phyloP scores from a whole-genome alignment of 1,140 invertebrate genomes.

The Drosophila mayri region DNA sequence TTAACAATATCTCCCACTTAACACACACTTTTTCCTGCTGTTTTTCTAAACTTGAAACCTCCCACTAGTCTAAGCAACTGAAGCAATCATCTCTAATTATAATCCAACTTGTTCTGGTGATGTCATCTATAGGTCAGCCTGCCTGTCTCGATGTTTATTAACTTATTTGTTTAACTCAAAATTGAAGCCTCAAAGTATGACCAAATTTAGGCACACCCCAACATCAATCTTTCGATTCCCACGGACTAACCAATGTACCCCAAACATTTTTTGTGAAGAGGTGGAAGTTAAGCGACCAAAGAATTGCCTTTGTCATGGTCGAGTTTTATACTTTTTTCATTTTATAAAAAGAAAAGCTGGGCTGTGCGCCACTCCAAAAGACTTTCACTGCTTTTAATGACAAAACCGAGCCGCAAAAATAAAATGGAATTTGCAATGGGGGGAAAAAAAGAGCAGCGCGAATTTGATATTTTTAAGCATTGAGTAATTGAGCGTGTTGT shows the following conservation, averaged over 20 bases:
- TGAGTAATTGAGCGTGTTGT: conserved; percentile 69
- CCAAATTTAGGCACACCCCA: conserved; percentile 45
- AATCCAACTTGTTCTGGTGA: conserved; percentile 39
- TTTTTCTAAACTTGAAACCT: not conserved
- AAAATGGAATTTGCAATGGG: conserved; percentile 37
- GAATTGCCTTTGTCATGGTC: conserved; percentile 56
- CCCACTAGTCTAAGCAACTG: conserved; percentile 2
- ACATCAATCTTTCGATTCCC: conserved; percentile 42
- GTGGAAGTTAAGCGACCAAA: conserved; percentile 22
- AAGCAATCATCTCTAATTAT: conserved; percentile 47
- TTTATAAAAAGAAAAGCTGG: conserved; percentile 53
- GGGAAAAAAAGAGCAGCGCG: conserved; percentile 37
- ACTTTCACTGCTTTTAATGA: conserved; percentile 74
- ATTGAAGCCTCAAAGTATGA: conserved; percentile 31
- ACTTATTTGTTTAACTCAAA: conserved; percentile 7
- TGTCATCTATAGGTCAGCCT: conserved; percentile 32
- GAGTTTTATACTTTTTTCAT: conserved; percentile 6
- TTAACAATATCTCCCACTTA: not conserved
- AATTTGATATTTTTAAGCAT: conserved; percentile 67
- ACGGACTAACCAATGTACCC: conserved; percentile 28
- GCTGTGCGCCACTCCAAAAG: conserved; percentile 20
- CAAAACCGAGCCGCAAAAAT: conserved; percentile 46
- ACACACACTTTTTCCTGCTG: no score
- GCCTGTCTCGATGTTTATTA: conserved; percentile 20
- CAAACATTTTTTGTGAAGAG: not conserved